Percentiles rank a stretch among this genome's conserved stretches.
Conservation (phyloP, 53 echinoderm and acorn worm species). For the Arbacia lixula region DNA sequence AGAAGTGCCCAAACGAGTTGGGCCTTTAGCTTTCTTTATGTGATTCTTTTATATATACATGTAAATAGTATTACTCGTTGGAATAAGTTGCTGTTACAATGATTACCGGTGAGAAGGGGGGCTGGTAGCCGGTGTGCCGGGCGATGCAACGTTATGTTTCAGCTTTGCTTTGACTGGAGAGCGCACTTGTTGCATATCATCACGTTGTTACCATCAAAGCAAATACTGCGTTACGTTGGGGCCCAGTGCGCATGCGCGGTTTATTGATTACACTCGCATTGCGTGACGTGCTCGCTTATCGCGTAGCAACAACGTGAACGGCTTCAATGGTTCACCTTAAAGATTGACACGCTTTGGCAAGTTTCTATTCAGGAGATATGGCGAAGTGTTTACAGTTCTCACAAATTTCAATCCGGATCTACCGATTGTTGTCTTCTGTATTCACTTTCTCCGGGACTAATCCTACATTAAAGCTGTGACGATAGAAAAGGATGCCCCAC, state of each 20-base stretch:
- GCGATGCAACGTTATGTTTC: background rate
- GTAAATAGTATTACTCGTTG: too few species aligned
- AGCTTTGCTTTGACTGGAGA: too few species aligned
- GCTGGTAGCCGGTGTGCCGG: background rate
- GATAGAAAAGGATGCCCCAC: too few species aligned
- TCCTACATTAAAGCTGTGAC: too few species aligned
- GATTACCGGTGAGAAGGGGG: background rate
- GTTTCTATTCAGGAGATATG: conserved; percentile 17
- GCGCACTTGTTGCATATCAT: conserved; percentile 1
- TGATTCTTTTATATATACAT: too few species aligned
- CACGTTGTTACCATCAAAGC: conserved; percentile 36
- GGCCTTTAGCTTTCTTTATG: conserved; percentile 7
- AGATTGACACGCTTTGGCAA: conserved; percentile 18
- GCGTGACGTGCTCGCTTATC: background rate
- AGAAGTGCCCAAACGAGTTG: conserved; percentile 22
- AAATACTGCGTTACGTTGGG: conserved; percentile 1
- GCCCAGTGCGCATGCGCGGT: conserved; percentile 50
- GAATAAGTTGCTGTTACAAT: background rate
- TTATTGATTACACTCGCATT: conserved; percentile 21
- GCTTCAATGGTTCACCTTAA: background rate
- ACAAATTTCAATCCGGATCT: too few species aligned
- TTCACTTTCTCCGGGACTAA: too few species aligned
- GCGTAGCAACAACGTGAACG: conserved; percentile 49
- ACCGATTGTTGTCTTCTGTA: too few species aligned
- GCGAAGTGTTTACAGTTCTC: too few species aligned